Evolutionary conservation across 2,113 vertebrate species (phyloP), one percentile per base, ranked within the genome.

Genomic region (Hemibagrus wyckioides): DNA sequence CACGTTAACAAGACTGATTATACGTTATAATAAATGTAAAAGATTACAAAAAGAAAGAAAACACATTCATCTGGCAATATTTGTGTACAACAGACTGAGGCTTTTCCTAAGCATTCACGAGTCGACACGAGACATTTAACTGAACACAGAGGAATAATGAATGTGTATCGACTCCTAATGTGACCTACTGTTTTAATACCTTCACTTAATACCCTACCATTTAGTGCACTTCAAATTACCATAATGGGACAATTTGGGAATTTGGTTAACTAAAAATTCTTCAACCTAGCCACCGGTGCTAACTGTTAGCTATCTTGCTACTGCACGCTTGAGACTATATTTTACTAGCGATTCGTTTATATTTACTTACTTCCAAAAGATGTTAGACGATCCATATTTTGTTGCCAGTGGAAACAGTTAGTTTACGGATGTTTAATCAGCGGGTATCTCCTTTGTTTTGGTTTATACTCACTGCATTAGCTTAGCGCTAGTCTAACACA

Each of bases 351-450:
- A 83, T 50, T 48, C 17, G 65, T 65, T 65, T 48, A 61, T 4
- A 19, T 5, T 82, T 11, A 97, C 97, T 96, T 94, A 99, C 98
- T 97, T 82, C 97, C 94, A 90, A 98, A 98, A 81, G 97, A 97
- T 54, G 97, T 94, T 80, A 99, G 89, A 14, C 96, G 92, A 86
- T 99, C 98, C 98, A 99, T 99, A 19, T 11, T 86, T 10, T 75
- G 33, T 39, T 59, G 21, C 48, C 83, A n/a, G 50, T 50, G n/a
- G 19, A 54, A 52, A 67, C 39, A n/a, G 17, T 52, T 15, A 56
- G 23, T 15, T 61, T 65, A 50, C 33, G 57, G 79, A 36, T 48
- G 54, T 59, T 56, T 21, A 79, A 56, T 57, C 41, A n/a, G 41
- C 3, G 13, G 39, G 65, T 71, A 54, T 21, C 50, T 36, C 15